These are phyloP conservation scores for Coturnix japonica DNA, from an alignment of 2,113 vertebrate species.

Conservation along the genomic window DNA sequence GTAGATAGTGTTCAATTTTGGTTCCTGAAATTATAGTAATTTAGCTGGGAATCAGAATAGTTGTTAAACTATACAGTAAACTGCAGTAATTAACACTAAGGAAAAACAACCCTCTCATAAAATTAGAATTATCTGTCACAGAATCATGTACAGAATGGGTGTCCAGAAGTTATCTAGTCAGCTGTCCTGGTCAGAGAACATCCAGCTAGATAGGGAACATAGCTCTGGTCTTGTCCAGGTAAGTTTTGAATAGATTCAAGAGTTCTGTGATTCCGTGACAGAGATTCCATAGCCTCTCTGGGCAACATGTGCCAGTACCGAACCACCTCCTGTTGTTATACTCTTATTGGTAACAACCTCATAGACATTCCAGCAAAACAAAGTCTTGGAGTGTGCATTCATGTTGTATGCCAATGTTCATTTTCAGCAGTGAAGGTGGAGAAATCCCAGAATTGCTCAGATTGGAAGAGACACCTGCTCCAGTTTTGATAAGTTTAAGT, in stretches of 20 bases:
- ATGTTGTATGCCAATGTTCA: background rate
- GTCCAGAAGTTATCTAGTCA: background rate
- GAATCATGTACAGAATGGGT: rapidly evolving
- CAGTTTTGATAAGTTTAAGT: background rate
- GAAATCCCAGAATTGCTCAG: background rate
- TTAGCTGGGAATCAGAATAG: background rate
- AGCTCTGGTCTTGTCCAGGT: background rate
- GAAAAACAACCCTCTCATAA: background rate
- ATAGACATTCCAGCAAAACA: background rate
- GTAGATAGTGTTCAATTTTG: background rate
- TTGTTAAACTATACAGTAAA: background rate
- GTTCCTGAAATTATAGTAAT: background rate
- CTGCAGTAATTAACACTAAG: background rate
- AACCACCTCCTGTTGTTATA: background rate
- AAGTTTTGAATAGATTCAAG: background rate
- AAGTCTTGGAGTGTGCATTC: background rate
- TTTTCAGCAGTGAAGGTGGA: background rate
- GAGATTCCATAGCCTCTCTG: background rate
- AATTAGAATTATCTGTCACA: background rate
- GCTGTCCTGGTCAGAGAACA: background rate
- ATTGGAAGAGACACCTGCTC: background rate
- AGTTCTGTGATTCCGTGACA: background rate
- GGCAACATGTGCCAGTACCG: background rate
- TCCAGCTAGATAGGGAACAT: background rate
- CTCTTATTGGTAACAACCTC: background rate